phyloP scores from a whole-genome alignment of 2,797 vertebrate species.

The Phalloptychus januarius region DNA sequence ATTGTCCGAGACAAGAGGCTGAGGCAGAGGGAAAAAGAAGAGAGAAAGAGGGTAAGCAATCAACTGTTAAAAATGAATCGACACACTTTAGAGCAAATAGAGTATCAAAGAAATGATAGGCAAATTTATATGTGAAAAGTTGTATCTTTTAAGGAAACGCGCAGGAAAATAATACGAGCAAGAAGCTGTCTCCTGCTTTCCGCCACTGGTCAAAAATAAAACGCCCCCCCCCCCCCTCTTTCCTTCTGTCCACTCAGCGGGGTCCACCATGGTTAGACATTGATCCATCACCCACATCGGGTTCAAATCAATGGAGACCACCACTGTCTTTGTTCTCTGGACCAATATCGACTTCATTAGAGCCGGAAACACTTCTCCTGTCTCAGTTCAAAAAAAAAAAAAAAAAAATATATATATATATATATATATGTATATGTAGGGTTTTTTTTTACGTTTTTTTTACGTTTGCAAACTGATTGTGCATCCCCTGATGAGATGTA shows the following conservation, averaged over 20 bases:
- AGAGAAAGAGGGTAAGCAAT: constrained; percentile 81
- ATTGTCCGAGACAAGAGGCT: constrained; percentile 78
- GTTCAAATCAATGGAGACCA: constrained; percentile 29
- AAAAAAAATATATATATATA: too few species aligned
- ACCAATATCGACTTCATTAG: neutral
- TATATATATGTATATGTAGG: too few species aligned
- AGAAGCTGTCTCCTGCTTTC: constrained; percentile 10
- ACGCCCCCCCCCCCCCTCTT: neutral
- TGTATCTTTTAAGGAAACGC: neutral
- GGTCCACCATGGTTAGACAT: constrained; percentile 24
- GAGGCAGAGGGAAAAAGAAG: constrained; percentile 72
- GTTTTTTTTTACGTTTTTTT: neutral
- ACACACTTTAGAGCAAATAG: constrained; percentile 23
- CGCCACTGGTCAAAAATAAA: neutral
- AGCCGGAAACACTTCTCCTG: neutral
- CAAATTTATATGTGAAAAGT: neutral
- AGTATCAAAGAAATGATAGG: neutral
- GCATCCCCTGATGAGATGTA: neutral
- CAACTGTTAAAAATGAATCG: constrained; percentile 40
- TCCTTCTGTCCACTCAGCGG: constrained; percentile 17
- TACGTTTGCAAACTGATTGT: neutral
- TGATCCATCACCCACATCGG: constrained; percentile 36
- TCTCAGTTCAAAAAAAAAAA: too few species aligned
- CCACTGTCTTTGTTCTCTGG: constrained; percentile 8
- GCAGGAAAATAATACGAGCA: constrained; percentile 19